Conservation (phyloP, 2,113 vertebrate species). For the Epinephelus moara region DNA sequence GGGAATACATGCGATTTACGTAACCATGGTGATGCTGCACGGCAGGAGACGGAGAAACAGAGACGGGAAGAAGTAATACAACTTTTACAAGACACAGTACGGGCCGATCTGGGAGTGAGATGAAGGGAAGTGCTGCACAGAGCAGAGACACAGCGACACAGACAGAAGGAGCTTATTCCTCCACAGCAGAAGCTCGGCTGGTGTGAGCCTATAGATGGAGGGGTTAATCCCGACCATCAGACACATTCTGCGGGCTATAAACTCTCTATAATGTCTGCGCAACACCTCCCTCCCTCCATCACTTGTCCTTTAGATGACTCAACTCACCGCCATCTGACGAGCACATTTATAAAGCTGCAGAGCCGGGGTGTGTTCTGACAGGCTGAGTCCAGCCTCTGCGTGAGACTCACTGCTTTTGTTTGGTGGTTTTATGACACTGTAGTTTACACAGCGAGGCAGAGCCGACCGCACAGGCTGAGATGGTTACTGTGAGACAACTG, state of each 20-base stretch:
- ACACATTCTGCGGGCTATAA: background rate
- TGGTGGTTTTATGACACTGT: background rate
- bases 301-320: constrained; percentile 46
- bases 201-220: background rate
- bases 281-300: background rate
- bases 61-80: background rate
- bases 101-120: background rate
- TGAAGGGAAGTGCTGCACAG: background rate
- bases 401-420: background rate
- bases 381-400: background rate
- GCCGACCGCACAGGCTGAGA: background rate
- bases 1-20: background rate
- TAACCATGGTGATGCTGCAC: background rate
- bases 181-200: background rate
- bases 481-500: background rate
- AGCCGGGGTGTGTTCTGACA: background rate
- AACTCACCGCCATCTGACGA: background rate
- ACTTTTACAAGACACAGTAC: background rate
- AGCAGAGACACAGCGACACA: background rate
- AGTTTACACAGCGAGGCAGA: background rate
- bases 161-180: background rate
- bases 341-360: background rate
- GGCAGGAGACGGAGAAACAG: background rate
- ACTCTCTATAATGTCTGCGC: background rate
- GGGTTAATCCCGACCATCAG: constrained; percentile 16